Base-by-base conservation (phyloP, 2,888 invertebrate species). In the Trichopoda pennipes region DNA sequence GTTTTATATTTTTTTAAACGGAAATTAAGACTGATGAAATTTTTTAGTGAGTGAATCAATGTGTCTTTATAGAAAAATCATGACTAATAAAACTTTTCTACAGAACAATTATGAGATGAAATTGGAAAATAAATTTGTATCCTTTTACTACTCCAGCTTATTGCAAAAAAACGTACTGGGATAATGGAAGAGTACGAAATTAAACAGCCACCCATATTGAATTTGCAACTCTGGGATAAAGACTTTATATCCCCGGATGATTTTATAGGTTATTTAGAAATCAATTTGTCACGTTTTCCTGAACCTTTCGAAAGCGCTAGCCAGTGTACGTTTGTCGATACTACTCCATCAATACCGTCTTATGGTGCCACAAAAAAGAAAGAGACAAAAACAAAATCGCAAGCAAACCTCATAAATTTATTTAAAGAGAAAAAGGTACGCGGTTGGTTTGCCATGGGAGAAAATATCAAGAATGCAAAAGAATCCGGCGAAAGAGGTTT, bases 201-300 rank as follows among this genome's bases (percentile, higher is more conserved):
- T 68, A 95, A 95, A 88, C 90, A 95, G 51, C 95, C 96, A 0
- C 96, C 97, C 9, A 91, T 93, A 80, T 92, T 98, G 2, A 93
- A 94, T 68, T 88, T 98, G 3, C 96, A 97, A 91, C 94, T 97
- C 21, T 95, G 97, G 94, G 97, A 98, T 87, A 95, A 94, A 80
- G 97, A 97, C 89, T 93, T 94, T 17, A 92, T 95, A 83, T 93
- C 94, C 0, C 91, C 93, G 0, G 95, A 97, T 88, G 97, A 97
- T 86, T 95, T 95, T 88, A 91, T 98, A 21, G 95, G 94, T 32
- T 91, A 92, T 8, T 76, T 94, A 19, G 92, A 92, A 19, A 87
- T 95, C 32, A 93, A 95, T 87, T 89, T 95, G 23, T 92, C 93
- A 35, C 91, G 91, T 80, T 92, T 95, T 44, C 82, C 85, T 0